These are phyloP conservation scores for Phocides pigmalion DNA, from an alignment of 1,140 invertebrate species.

Conservation along the genomic window DNA sequence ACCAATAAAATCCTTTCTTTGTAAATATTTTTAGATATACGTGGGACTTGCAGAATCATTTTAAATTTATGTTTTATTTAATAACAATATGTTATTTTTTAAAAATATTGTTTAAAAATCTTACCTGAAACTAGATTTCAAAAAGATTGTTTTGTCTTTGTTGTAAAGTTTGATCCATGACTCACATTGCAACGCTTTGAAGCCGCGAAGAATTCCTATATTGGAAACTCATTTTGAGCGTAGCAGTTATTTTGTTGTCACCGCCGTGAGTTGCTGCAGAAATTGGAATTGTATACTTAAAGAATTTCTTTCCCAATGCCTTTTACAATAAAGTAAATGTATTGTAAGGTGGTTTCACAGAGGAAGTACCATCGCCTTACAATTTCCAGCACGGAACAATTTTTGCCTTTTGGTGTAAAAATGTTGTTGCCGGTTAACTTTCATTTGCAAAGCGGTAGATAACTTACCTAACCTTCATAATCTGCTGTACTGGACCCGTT, in stretches of 20 bases:
- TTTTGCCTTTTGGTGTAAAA: too few species aligned
- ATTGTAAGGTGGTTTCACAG: too few species aligned
- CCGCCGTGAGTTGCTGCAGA: not conserved
- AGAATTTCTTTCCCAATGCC: not conserved
- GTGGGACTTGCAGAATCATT: too few species aligned
- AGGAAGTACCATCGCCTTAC: too few species aligned
- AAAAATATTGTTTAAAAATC: not conserved
- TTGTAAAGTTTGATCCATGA: conserved; percentile 9
- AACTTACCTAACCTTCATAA: too few species aligned
- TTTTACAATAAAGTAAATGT: not conserved
- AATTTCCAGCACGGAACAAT: too few species aligned
- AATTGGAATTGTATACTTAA: conserved; percentile 16
- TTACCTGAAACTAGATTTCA: not conserved
- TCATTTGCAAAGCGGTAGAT: too few species aligned
- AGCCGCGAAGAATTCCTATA: conserved; percentile 12
- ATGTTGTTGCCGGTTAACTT: too few species aligned
- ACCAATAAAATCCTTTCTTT: too few species aligned
- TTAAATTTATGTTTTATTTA: too few species aligned
- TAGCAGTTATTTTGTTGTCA: conserved; percentile 25
- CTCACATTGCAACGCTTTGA: conserved; percentile 7
- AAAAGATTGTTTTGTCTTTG: conserved; percentile 2
- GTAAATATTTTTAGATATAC: too few species aligned
- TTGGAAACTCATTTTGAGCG: conserved; percentile 18
- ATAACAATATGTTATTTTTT: not conserved
- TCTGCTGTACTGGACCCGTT: too few species aligned